These are phyloP conservation scores for Fissipunctia ypsillon DNA, from an alignment of 2,888 invertebrate species.

Conservation along the genomic window DNA sequence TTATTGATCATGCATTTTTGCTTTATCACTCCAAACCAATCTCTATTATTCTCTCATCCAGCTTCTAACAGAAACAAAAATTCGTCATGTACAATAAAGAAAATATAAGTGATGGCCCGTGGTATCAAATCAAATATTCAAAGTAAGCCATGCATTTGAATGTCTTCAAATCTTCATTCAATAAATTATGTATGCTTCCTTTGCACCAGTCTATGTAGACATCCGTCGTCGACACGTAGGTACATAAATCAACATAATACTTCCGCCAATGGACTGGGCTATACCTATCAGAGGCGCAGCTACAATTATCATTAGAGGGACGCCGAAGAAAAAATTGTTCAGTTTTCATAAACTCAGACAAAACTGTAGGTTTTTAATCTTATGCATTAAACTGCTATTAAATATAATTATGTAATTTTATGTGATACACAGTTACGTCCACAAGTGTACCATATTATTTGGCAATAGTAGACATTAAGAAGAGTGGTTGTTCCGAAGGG, in stretches of 20 bases:
- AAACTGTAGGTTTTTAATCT: too few relatives aligned
- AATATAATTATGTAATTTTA: too few relatives aligned
- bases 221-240: conserved; percentile 52
- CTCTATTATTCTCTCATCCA: background rate
- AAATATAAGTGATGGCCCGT: background rate
- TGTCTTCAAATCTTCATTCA: conserved; percentile 52
- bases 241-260: conserved; percentile 52
- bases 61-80: background rate
- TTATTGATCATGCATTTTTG: background rate
- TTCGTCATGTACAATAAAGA: background rate
- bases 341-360: too few relatives aligned
- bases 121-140: conserved; percentile 20
- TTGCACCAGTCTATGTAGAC: conserved; percentile 48
- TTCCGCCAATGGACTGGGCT: conserved; percentile 52
- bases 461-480: too few relatives aligned
- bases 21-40: background rate
- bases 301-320: too few relatives aligned
- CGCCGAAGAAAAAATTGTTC: too few relatives aligned
- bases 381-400: too few relatives aligned
- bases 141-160: conserved; percentile 17
- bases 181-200: conserved; percentile 59
- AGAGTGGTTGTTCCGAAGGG: too few relatives aligned
- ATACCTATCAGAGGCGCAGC: too few relatives aligned
- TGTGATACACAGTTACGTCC: too few relatives aligned
- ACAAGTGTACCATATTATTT: too few relatives aligned